Evolutionary conservation across 2,113 vertebrate species (phyloP).

Genomic region (Urocynchramus pylzowi): DNA sequence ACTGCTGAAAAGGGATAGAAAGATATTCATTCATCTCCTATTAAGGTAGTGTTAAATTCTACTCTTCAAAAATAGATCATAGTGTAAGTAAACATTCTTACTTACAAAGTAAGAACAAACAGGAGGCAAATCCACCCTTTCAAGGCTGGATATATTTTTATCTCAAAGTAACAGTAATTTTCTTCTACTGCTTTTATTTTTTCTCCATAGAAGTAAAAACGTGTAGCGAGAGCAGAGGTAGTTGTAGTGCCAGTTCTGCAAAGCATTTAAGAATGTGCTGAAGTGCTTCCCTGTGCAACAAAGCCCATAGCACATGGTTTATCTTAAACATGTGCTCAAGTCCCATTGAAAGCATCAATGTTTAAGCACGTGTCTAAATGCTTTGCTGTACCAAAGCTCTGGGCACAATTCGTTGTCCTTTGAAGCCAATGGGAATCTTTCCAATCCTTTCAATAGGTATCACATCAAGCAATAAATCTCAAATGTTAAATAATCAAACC

Average conservation of each 20-base stretch:
- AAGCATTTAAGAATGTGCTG: slow-evolving; percentile 52
- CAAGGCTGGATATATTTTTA: slow-evolving; percentile 9
- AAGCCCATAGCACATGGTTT: slow-evolving; percentile 39
- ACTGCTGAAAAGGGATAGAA: background rate
- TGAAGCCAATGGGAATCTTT: slow-evolving; percentile 35
- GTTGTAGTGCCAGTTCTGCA: slow-evolving; percentile 29
- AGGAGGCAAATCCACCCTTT: background rate
- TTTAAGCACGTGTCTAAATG: slow-evolving; percentile 54
- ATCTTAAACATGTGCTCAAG: slow-evolving; percentile 45
- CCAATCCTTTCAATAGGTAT: slow-evolving; percentile 41
- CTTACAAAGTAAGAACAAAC: too few species aligned
- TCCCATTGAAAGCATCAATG: slow-evolving; percentile 57
- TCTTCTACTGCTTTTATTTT: background rate
- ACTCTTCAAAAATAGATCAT: slow-evolving; percentile 5
- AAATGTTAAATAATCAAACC: slow-evolving; percentile 16
- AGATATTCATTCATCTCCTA: slow-evolving; percentile 4
- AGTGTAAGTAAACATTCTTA: background rate
- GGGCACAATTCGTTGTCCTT: slow-evolving; percentile 2
- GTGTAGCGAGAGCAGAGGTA: slow-evolving; percentile 21
- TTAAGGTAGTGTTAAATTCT: slow-evolving; percentile 39
- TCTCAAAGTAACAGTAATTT: background rate
- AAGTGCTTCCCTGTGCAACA: slow-evolving; percentile 38
- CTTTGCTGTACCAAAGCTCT: slow-evolving; percentile 31
- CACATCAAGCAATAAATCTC: slow-evolving; percentile 32
- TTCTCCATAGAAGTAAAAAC: slow-evolving; percentile 26